Evolutionary conservation across 2,888 invertebrate genomes (phyloP), one percentile per base, ranked within the genome.

Genomic region (Quadroppia sp.): DNA sequence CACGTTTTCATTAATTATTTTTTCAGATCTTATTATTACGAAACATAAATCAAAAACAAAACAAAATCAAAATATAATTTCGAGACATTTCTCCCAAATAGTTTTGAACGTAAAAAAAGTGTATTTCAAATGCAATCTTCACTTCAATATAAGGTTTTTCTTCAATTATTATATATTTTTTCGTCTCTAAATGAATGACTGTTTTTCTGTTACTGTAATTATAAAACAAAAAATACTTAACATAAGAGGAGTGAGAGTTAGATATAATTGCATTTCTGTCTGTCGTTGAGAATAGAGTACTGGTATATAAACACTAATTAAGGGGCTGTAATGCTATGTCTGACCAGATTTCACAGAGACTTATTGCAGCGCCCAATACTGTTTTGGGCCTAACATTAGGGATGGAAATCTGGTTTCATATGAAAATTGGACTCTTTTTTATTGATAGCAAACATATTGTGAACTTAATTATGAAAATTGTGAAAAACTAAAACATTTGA

Each of bases 1-100:
- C 64, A 64, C 64, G 64, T 64, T 64, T 64, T 64, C 36, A 64
- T 64, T 64, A 64, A 64, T 32, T 61, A n/a, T n/a, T n/a, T n/a
- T n/a, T 36, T 36, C 36, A 32, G 64, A 32, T 64, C 64, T 36
- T 20, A 64, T 61, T 61, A 64, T 30, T 36, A 36, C 36, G 36
- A 32, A 64, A 64, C 64, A 64, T 64, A 36, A 64, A 64, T 64
- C 32, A 64, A 36, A 64, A 20, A 36, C 6, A 56, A 11, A 11
- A 42, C 7, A 11, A 42, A 15, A 11, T 42, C 15, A 11, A 42
- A 42, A 42, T 42, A 42, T 42, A 7, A 42, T 11, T 11, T 42
- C 15, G 9, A 42, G 42, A 42, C 15, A 42, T n/a, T 36, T 36
- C 9, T 36, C 36, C 4, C 4, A 36, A 9, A 36, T 36, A 36